A percentile compares a stretch with the other conserved stretches of the same genome.
These are phyloP conservation scores for Heliopora coerulea DNA, from an alignment of 92 coral and sea anemone species.

Conservation along the genomic window DNA sequence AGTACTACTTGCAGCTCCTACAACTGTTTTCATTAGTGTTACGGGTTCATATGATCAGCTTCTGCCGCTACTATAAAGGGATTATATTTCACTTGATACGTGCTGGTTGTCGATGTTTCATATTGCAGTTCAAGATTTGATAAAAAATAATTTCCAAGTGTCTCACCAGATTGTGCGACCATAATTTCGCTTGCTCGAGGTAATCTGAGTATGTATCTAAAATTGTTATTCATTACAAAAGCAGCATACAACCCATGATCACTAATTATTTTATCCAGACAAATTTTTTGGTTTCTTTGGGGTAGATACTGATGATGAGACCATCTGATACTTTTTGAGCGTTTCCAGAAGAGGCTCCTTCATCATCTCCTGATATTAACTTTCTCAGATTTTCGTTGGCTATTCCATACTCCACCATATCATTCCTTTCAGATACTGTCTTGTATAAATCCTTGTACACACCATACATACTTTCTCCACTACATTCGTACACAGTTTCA, in stretches of 20 bases:
- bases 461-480: background rate
- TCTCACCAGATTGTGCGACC: constrained; percentile 4
- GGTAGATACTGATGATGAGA: background rate
- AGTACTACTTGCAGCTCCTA: background rate
- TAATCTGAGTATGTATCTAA: background rate
- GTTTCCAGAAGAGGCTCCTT: constrained; percentile 10
- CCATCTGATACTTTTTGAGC: constrained; percentile 1
- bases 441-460: constrained; percentile 8
- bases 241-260: constrained; percentile 26
- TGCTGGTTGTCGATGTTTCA: constrained; percentile 11
- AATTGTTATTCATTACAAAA: constrained; percentile 12
- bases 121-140: background rate
- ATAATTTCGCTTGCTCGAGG: background rate
- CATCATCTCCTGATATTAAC: constrained; percentile 15
- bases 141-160: background rate
- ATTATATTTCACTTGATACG: background rate
- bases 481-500: constrained; percentile 9
- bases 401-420: constrained; percentile 12
- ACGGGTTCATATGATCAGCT: background rate
- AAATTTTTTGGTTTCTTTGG: constrained; percentile 5
- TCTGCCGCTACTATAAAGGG: background rate
- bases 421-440: background rate
- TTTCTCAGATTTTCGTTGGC: constrained; percentile 14
- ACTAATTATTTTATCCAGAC: background rate
- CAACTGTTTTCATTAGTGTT: constrained; percentile 8